Conservation (phyloP, 2,113 vertebrate genomes). For the Tenebrosternarchus preto region DNA sequence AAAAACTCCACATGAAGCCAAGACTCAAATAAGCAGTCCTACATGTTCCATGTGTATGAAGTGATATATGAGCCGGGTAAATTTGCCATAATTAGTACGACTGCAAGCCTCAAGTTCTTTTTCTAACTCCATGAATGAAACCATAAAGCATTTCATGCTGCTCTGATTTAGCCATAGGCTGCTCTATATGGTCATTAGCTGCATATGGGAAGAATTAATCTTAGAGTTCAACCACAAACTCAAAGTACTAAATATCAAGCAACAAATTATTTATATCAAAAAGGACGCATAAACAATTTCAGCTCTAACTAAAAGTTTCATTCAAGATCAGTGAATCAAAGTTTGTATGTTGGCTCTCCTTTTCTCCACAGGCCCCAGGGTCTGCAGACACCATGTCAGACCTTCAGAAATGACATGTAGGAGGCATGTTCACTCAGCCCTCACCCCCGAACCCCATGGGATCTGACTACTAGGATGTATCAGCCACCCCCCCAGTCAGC, state of each 20-base stretch:
- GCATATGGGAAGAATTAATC: constrained; percentile 7
- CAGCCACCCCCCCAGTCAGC: constrained; percentile 56
- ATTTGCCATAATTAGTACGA: constrained; percentile 12
- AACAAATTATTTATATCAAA: constrained; percentile 65
- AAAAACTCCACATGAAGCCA: constrained; percentile 12
- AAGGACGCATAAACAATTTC: constrained; percentile 56
- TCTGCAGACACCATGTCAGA: constrained; percentile 34
- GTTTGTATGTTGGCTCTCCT: constrained; percentile 37
- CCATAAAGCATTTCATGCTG: constrained; percentile 1
- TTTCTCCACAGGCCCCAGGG: constrained; percentile 55
- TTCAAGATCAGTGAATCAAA: constrained; percentile 58
- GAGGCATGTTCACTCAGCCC: not conserved
- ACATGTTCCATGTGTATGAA: constrained; percentile 8
- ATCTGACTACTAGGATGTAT: constrained; percentile 56
- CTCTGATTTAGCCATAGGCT: constrained; percentile 9
- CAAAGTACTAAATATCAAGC: not conserved
- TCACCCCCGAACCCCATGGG: constrained; percentile 49
- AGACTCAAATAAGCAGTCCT: not conserved
- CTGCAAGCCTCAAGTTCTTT: not conserved
- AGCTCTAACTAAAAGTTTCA: constrained; percentile 56
- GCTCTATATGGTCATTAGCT: constrained; percentile 24
- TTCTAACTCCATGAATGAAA: not conserved
- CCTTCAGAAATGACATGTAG: not conserved
- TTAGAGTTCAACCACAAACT: not conserved
- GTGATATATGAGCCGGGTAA: constrained; percentile 21